These are phyloP conservation scores for Mamestra configurata DNA, from an alignment of 1,140 invertebrate species.

Conservation along the genomic window DNA sequence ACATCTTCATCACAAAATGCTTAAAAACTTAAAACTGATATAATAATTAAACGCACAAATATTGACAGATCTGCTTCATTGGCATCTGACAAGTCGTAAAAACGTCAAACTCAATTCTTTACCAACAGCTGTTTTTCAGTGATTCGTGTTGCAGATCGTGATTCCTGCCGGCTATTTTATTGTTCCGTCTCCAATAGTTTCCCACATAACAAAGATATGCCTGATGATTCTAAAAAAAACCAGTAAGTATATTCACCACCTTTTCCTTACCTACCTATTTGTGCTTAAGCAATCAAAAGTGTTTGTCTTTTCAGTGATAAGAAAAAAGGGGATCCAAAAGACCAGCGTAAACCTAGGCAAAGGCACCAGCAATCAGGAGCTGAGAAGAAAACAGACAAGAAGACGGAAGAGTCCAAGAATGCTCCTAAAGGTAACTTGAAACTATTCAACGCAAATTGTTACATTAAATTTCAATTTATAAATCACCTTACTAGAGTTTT, in stretches of 20 bases:
- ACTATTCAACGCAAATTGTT: neutral
- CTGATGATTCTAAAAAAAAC: constrained; percentile 62
- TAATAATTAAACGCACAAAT: neutral
- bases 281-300: constrained; percentile 36
- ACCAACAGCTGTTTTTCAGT: neutral
- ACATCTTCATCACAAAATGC: too few species aligned
- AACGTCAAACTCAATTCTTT: neutral
- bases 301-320: constrained; percentile 67
- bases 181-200: neutral
- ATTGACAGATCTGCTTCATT: too few species aligned
- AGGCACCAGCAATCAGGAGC: constrained; percentile 57
- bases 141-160: neutral
- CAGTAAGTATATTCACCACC: constrained; percentile 53
- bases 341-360: constrained; percentile 73
- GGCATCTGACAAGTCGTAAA: neutral
- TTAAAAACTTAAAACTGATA: too few species aligned
- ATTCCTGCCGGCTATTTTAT: constrained; percentile 4
- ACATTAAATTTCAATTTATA: too few species aligned
- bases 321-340: constrained; percentile 75
- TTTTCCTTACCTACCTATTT: neutral
- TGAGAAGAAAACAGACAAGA: constrained; percentile 59
- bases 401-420: constrained; percentile 60
- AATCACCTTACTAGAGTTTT: too few species aligned
- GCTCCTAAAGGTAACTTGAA: constrained; percentile 59
- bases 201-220: constrained; percentile 50